Conservation (phyloP, 2,797 vertebrate species). For the Ctenopoma multispine region DNA sequence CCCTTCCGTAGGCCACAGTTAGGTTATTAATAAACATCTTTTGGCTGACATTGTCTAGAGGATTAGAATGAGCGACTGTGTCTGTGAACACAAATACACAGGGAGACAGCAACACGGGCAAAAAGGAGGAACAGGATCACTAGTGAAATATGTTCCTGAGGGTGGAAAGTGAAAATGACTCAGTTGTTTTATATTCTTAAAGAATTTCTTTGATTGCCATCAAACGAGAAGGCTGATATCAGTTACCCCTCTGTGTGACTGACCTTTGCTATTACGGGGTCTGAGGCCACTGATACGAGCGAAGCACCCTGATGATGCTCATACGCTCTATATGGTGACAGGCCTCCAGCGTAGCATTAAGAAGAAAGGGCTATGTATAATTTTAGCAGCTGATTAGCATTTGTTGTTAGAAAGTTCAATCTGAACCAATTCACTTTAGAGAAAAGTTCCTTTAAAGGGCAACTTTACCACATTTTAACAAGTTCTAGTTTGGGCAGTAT, state of each 20-base stretch:
- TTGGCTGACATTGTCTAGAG: constrained; percentile 83
- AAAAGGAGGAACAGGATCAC: not conserved
- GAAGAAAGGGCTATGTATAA: not conserved
- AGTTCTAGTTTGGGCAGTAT: too few relatives aligned
- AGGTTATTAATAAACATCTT: constrained; percentile 83
- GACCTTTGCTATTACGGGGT: constrained; percentile 34
- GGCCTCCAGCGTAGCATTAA: not conserved
- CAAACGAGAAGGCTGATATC: not conserved
- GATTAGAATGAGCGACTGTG: constrained; percentile 69
- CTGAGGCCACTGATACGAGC: not conserved
- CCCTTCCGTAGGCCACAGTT: constrained; percentile 48
- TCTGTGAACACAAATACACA: constrained; percentile 29
- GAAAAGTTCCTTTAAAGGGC: too few relatives aligned
- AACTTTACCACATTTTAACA: too few relatives aligned
- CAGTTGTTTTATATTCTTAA: not conserved
- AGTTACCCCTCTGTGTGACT: not conserved
- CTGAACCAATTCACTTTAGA: not conserved
- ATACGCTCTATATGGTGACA: constrained; percentile 24
- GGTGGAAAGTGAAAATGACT: not conserved
- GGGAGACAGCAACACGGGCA: constrained; percentile 2
- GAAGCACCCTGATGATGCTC: not conserved
- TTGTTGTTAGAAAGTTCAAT: constrained; percentile 8
- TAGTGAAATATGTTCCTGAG: not conserved
- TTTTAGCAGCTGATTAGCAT: not conserved
- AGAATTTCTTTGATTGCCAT: not conserved